A percentile compares a stretch with the other conserved stretches of the same genome.
Evolutionary conservation across 2,888 invertebrate genomes (phyloP).

Genomic region (Agrotis ipsilon): DNA sequence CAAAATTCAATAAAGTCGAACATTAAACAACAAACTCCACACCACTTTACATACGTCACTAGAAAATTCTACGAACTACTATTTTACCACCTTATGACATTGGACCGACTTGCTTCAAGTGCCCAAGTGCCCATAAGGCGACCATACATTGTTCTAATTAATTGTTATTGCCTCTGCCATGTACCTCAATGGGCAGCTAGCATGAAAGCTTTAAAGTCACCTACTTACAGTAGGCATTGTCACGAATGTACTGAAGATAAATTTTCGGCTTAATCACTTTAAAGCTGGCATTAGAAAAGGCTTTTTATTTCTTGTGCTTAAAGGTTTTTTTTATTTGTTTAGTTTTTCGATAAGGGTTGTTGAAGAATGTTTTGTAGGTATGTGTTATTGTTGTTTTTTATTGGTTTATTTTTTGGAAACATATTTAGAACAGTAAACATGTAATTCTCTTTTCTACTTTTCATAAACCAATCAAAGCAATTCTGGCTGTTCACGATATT

Average conservation of each 20-base stretch:
- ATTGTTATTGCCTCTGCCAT: slow-evolving; percentile 85
- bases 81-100: slow-evolving; percentile 69
- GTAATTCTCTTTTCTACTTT: neutral
- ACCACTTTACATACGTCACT: slow-evolving; percentile 33
- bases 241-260: slow-evolving; percentile 76
- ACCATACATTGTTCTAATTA: slow-evolving; percentile 87
- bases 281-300: slow-evolving; percentile 69
- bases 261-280: slow-evolving; percentile 75
- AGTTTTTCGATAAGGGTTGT: neutral
- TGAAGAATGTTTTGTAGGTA: neutral
- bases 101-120: slow-evolving; percentile 64
- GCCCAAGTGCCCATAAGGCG: slow-evolving; percentile 66
- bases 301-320: slow-evolving; percentile 56
- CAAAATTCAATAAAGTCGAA: slow-evolving; percentile 31
- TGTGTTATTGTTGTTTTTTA: slow-evolving; percentile 10
- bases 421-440: neutral
- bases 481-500: neutral
- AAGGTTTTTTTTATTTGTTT: slow-evolving; percentile 12
- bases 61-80: slow-evolving; percentile 49
- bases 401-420: neutral
- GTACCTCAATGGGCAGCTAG: slow-evolving; percentile 77
- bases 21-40: slow-evolving; percentile 41
- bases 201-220: slow-evolving; percentile 78
- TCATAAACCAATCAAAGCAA: neutral
- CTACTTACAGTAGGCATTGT: slow-evolving; percentile 71